Evolutionary conservation across 2,888 invertebrate species (phyloP).

Genomic region (Sinelater perroti): DNA sequence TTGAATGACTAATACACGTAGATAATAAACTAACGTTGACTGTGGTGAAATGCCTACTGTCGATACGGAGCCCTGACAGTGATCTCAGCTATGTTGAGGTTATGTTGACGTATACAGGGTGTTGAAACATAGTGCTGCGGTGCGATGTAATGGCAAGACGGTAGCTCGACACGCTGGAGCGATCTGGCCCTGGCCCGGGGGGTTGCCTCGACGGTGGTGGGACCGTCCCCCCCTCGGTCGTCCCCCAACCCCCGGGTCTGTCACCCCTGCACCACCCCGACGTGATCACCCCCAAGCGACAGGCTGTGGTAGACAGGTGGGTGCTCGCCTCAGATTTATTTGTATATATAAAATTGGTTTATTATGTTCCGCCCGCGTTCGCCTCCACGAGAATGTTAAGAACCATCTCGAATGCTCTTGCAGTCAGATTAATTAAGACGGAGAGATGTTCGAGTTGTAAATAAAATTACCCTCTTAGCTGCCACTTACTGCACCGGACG

Average conservation of each 20-base stretch:
- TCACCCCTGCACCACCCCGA: constrained; percentile 73
- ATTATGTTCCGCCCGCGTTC: constrained; percentile 13
- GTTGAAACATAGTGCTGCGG: constrained; percentile 40
- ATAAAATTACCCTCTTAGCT: too few relatives aligned
- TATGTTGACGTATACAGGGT: constrained; percentile 41
- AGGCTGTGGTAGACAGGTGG: constrained; percentile 84
- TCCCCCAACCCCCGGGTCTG: constrained; percentile 70
- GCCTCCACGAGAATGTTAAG: too few relatives aligned
- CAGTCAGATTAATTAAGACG: too few relatives aligned
- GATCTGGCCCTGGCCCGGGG: constrained; percentile 68
- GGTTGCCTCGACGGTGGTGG: constrained; percentile 82
- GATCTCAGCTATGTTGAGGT: constrained; percentile 31
- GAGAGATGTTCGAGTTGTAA: too few relatives aligned
- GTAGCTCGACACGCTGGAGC: constrained; percentile 60
- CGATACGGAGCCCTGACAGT: too few relatives aligned
- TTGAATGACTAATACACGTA: constrained; percentile 20
- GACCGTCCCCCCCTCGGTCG: constrained; percentile 71
- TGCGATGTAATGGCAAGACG: constrained; percentile 52
- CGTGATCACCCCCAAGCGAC: constrained; percentile 79
- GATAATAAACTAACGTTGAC: too few relatives aligned
- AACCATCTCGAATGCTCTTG: too few relatives aligned
- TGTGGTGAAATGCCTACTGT: too few relatives aligned
- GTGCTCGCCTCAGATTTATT: constrained; percentile 43
- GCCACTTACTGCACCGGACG: too few relatives aligned
- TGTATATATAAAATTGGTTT: constrained; percentile 28